phyloP scores from a whole-genome alignment of 35 echinoderm and acorn worm species.

The Chiridota heheva region DNA sequence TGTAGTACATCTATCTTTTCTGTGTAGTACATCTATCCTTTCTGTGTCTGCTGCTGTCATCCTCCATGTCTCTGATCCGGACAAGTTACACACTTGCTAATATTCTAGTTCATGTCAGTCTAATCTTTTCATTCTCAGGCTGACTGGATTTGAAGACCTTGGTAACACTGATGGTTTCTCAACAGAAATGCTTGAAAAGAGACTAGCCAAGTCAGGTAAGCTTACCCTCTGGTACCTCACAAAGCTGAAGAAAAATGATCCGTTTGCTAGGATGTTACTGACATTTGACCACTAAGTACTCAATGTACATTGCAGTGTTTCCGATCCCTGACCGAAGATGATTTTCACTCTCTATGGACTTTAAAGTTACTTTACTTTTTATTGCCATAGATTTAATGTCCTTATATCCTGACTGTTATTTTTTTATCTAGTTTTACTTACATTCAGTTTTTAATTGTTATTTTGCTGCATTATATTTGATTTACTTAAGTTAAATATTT shows the following conservation, averaged over 20 bases:
- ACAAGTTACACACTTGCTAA: background rate
- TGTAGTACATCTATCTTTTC: background rate
- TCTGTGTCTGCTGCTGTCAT: background rate
- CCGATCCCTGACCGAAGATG: background rate
- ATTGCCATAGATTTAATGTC: no score
- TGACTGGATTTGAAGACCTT: slow-evolving; percentile 92
- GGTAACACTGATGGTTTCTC: slow-evolving; percentile 87
- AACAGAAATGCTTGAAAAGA: slow-evolving; percentile 75
- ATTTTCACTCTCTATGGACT: no score
- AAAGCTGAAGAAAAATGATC: background rate
- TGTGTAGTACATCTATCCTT: background rate
- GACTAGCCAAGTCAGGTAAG: slow-evolving; percentile 93
- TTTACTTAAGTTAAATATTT: no score
- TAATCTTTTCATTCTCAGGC: slow-evolving; percentile 39
- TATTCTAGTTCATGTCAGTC: background rate
- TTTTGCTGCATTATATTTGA: no score
- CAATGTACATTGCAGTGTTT: background rate
- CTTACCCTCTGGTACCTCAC: background rate
- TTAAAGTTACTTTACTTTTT: no score
- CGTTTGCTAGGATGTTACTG: background rate
- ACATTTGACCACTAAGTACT: background rate
- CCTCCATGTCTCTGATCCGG: background rate
- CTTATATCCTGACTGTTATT: no score
- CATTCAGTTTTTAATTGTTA: no score
- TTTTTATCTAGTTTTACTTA: no score